Evolutionary conservation across 2,888 invertebrate species (phyloP), one percentile per base, ranked within the genome.

Genomic region (Cosmia trapezina): DNA sequence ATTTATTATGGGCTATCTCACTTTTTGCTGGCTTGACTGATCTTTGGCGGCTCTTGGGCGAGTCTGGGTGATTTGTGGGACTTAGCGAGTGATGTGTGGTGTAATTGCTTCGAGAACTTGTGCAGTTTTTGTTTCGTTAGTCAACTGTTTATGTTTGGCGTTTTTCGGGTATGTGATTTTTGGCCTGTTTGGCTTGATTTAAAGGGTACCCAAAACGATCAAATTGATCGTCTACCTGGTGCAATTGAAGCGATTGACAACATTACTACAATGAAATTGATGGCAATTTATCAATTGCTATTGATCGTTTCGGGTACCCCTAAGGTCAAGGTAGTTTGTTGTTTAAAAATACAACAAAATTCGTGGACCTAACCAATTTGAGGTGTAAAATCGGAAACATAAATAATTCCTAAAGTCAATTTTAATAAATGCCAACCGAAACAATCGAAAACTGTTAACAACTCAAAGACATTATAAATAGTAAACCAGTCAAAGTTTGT

Each of bases 1-100:
- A 94, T 94, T 94, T 94, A 94, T 93, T 86, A 86, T 80, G 85
- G 76, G 72, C 61, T 73, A 70, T 72, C 65, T 82, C 68, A 75
- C 79, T 87, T 87, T 87, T 87, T 86, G 88, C 85, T 74, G 78
- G 33, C 59, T 69, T 75, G 76, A 76, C 80, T 79, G 81, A 85
- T 83, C 83, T 84, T 76, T 74, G 78, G 75, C 78, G 81, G 80
- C 76, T 81, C 83, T 76, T 71, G 57, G 43, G 43, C 19, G 49
- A 71, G 69, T 75, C 51, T 61, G 65, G 78, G 73, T 83, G 81
- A 86, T 86, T 86, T 86, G 85, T 86, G 71, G 73, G 66, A 57
- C 71, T 81, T 78, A 69, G 76, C 67, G 73, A 65, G 61, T 83
- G 76, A 83, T 83, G 74, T 82, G 65, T 68, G 66, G 69, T 59